phyloP scores from a whole-genome alignment of 2,113 vertebrate species.

The Pluvianellus socialis region DNA sequence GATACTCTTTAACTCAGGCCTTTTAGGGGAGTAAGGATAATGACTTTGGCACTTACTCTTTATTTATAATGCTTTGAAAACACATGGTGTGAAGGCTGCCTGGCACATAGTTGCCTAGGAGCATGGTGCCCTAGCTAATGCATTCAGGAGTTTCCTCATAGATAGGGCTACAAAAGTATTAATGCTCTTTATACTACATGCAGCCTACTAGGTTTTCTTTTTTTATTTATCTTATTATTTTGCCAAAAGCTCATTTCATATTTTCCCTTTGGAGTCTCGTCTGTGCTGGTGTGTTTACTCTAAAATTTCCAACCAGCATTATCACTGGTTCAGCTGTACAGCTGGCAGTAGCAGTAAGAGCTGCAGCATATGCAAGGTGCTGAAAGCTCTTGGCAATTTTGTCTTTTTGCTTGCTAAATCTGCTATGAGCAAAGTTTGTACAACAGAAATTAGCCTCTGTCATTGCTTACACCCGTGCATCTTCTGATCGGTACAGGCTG shows the following conservation, averaged over 20 bases:
- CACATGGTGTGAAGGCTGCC: neutral
- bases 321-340: slow-evolving; percentile 33
- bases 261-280: neutral
- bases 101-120: neutral
- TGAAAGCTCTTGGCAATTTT: neutral
- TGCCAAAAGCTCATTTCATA: neutral
- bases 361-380: neutral
- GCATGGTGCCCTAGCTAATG: neutral
- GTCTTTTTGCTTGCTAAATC: neutral
- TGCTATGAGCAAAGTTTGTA: neutral
- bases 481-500: neutral
- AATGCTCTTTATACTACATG: neutral
- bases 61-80: slow-evolving; percentile 38
- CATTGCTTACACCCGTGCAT: neutral
- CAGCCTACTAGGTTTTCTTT: neutral
- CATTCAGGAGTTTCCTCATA: neutral
- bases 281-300: neutral
- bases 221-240: neutral
- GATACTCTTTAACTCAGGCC: slow-evolving; percentile 16
- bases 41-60: slow-evolving; percentile 19
- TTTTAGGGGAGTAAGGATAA: neutral
- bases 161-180: neutral
- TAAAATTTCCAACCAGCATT: neutral
- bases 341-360: slow-evolving; percentile 1
- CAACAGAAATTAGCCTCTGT: neutral